A percentile compares a stretch with the other conserved stretches of the same genome.
These are phyloP conservation scores for Gambelia wislizenii DNA, from an alignment of 2,797 vertebrate species.

Conservation along the genomic window DNA sequence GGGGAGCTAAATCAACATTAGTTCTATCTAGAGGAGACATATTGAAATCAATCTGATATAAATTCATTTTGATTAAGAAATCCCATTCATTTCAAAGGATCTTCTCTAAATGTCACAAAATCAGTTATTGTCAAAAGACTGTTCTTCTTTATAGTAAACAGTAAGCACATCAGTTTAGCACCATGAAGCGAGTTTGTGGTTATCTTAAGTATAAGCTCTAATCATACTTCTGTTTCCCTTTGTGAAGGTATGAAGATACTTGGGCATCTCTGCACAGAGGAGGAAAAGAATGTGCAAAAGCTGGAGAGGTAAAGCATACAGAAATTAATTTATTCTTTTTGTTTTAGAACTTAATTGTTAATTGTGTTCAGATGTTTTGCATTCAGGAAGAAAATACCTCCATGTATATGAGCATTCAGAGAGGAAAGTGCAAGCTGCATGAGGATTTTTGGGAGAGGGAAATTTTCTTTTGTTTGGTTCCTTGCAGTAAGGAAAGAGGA, in stretches of 20 bases:
- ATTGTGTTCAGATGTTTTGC: background rate
- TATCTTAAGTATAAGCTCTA: background rate
- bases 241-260: constrained; percentile 90
- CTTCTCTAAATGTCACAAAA: background rate
- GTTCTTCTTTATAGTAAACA: background rate
- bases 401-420: background rate
- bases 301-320: constrained; percentile 85
- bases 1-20: too few species aligned
- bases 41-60: too few species aligned
- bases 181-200: background rate
- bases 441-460: background rate
- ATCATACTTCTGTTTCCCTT: constrained; percentile 18
- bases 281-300: constrained; percentile 89
- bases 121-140: background rate
- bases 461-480: background rate
- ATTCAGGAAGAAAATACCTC: background rate
- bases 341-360: background rate
- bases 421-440: background rate
- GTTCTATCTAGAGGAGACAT: too few species aligned
- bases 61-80: background rate
- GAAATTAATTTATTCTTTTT: constrained; percentile 20
- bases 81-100: background rate
- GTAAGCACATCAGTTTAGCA: background rate
- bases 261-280: constrained; percentile 94
- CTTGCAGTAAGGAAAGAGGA: background rate